phyloP scores from a whole-genome alignment of 1,140 invertebrate genomes.

The Acyrthosiphon pisum region DNA sequence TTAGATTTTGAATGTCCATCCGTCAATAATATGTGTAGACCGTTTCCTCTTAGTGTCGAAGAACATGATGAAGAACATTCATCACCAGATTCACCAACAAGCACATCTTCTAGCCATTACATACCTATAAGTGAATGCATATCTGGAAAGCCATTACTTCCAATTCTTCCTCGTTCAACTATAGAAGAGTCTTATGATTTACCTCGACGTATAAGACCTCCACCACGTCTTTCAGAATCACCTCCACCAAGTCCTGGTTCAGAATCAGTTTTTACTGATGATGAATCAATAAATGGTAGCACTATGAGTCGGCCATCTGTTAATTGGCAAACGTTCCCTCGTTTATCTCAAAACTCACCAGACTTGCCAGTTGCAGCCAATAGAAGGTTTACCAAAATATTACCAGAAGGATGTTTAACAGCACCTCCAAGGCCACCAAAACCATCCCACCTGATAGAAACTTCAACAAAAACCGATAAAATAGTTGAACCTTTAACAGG shows the following conservation, averaged over 20 bases:
- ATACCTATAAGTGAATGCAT: conserved; percentile 89
- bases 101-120: conserved; percentile 74
- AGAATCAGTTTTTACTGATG: conserved; percentile 70
- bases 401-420: conserved; percentile 61
- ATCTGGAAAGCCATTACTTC: conserved; percentile 73
- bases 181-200: conserved; percentile 67
- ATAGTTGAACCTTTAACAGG: conserved; percentile 30
- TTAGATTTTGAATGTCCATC: conserved; percentile 59
- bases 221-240: conserved; percentile 58
- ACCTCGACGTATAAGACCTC: conserved; percentile 64
- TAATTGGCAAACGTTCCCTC: conserved; percentile 69
- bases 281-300: conserved; percentile 64
- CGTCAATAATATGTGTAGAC: conserved; percentile 52
- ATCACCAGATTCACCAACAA: conserved; percentile 69
- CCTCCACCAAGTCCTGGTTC: conserved; percentile 67
- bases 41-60: conserved; percentile 44
- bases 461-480: conserved; percentile 44
- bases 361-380: conserved; percentile 49
- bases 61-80: conserved; percentile 64
- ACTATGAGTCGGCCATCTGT: conserved; percentile 61
- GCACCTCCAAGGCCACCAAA: conserved; percentile 80
- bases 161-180: conserved; percentile 45
- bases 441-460: conserved; percentile 67
- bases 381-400: conserved; percentile 55
- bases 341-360: conserved; percentile 66